Base-by-base conservation (phyloP, 2,888 invertebrate species). In the Coleophora flavipennella region DNA sequence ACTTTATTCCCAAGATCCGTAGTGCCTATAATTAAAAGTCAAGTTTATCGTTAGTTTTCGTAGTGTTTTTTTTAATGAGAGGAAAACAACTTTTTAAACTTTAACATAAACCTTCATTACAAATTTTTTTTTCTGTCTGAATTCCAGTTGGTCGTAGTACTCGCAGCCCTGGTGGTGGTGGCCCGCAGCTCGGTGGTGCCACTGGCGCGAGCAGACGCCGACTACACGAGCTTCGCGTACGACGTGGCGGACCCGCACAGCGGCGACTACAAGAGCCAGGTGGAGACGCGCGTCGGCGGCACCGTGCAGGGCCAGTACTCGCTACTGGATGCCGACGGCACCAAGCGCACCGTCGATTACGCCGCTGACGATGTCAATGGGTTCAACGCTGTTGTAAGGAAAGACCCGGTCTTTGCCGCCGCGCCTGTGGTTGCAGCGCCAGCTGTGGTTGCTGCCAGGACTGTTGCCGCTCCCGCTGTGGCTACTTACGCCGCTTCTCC, bases 221-320 rank as follows among this genome's bases (percentile, higher is more conserved):
- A 80, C 67, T 80, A 74, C 64, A 64, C 86, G 48, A 83, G 84
- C 65, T 88, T 84, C 64, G 74, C 85, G 1, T 88, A 88, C 64
- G 85, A 86, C 48, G 85, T 88, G 28, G 85, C 87, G 26, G 88
- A 88, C 59, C 79, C 83, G 51, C 62, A 79, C 64, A 88, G 87
- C 42, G 87, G 88, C 9, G 88, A 88, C 72, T 80, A 57, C 66
- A 87, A 87, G 65, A 86, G 81, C 67, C 87, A 87, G 59, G 69
- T 71, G 10, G 89, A 89, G 65, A 84, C 83, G 20, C 85, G 89
- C 12, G 80, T 84, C 37, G 89, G 89, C 13, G 88, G 88, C 62
- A 86, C 81, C 42, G 89, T 89, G n/a, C 85, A 86, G 32, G 74
- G 75, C 20, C 70, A 75, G 56, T 75, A 75, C 54, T 75, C 75